These are phyloP conservation scores for Sebastes oblongus DNA, from an alignment of 2,797 vertebrate species.

Conservation along the genomic window DNA sequence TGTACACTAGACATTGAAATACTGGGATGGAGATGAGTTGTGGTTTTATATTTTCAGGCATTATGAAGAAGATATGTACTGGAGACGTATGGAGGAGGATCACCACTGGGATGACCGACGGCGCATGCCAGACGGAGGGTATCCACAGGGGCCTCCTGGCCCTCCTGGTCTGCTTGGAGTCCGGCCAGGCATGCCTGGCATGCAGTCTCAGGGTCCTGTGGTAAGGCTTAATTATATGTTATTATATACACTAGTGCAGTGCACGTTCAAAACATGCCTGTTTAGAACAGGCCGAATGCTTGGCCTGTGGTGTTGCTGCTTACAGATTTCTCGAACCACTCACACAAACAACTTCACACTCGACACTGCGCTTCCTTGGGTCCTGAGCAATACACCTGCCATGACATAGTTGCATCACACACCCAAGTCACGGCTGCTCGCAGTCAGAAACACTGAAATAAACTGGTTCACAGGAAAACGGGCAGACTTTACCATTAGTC, in stretches of 20 bases:
- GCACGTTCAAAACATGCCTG: too few relatives aligned
- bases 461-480: too few relatives aligned
- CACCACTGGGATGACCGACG: slow-evolving; percentile 98
- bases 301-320: too few relatives aligned
- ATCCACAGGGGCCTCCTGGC: slow-evolving; percentile 92
- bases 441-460: too few relatives aligned
- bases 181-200: slow-evolving; percentile 92
- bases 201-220: slow-evolving; percentile 92
- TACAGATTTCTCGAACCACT: too few relatives aligned
- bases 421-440: too few relatives aligned
- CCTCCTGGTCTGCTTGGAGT: slow-evolving; percentile 94
- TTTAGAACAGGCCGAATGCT: too few relatives aligned
- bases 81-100: slow-evolving; percentile 97
- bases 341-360: too few relatives aligned
- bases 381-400: too few relatives aligned
- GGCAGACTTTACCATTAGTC: too few relatives aligned
- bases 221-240: slow-evolving; percentile 78
- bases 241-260: background rate
- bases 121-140: slow-evolving; percentile 92
- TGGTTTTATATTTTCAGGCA: slow-evolving; percentile 78
- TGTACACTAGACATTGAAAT: background rate
- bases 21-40: background rate
- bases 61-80: slow-evolving; percentile 99
- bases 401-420: too few relatives aligned
- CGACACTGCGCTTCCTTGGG: too few relatives aligned